phyloP scores from a whole-genome alignment of 2,888 invertebrate genomes.

The Zhuqinia jingwanae region DNA sequence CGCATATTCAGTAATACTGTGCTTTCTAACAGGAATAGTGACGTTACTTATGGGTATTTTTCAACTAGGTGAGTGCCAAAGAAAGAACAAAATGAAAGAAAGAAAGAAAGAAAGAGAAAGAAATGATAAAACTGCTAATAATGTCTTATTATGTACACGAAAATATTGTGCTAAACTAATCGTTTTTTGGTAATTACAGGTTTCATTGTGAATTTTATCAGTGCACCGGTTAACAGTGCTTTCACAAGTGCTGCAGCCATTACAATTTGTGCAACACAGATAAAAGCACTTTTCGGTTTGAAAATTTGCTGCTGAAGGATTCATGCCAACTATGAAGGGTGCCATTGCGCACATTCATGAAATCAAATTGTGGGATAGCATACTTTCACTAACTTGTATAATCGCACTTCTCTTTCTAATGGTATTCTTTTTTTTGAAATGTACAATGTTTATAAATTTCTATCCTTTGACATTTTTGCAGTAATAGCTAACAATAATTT shows the following conservation, averaged over 20 bases:
- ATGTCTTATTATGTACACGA: too few relatives aligned
- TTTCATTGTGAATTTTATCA: constrained; percentile 79
- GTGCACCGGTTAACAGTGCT: constrained; percentile 75
- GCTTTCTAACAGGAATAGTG: constrained; percentile 77
- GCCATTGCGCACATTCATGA: constrained; percentile 71
- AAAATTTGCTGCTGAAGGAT: constrained; percentile 78
- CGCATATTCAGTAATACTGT: constrained; percentile 76
- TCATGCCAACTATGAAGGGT: constrained; percentile 76
- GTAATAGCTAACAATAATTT: background rate
- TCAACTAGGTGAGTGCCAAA: constrained; percentile 68
- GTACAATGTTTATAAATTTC: too few relatives aligned
- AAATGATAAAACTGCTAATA: too few relatives aligned
- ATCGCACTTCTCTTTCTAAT: constrained; percentile 74
- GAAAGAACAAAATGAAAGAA: background rate
- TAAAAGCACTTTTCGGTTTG: constrained; percentile 77
- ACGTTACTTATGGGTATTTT: constrained; percentile 77
- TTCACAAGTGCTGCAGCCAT: constrained; percentile 77
- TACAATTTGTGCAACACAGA: constrained; percentile 77
- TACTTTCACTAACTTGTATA: constrained; percentile 77
- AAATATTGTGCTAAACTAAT: too few relatives aligned
- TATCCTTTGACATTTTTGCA: background rate
- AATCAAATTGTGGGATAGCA: constrained; percentile 74
- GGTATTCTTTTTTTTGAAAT: constrained; percentile 61
- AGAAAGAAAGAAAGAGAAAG: constrained; percentile 65
- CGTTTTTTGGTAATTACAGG: constrained; percentile 17